Evolutionary conservation across 2,797 vertebrate species (phyloP).

Genomic region (Danio choprae): DNA sequence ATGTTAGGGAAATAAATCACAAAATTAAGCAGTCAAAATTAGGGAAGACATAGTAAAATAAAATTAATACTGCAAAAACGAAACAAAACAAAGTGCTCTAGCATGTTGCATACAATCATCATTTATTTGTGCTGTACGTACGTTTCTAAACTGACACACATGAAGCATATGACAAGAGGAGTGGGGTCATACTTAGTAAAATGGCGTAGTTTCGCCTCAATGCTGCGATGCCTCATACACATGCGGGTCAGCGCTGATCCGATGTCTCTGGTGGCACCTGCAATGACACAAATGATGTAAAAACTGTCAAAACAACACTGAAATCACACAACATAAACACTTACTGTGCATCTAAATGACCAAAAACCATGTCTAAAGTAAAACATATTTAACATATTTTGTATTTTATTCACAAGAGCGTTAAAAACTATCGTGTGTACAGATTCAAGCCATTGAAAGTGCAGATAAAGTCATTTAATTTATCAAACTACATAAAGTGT

Average conservation of each 20-base stretch:
- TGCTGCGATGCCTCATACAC: constrained; percentile 98
- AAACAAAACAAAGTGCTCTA: not conserved
- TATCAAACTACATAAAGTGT: constrained; percentile 27
- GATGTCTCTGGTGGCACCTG: constrained; percentile 94
- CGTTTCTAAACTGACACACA: not conserved
- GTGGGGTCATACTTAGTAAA: constrained; percentile 90
- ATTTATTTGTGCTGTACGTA: not conserved
- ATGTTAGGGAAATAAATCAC: too few species aligned
- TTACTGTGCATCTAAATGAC: not conserved
- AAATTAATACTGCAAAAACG: not conserved
- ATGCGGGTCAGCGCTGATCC: constrained; percentile 95
- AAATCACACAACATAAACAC: constrained; percentile 10
- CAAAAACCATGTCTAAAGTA: not conserved
- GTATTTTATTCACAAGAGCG: constrained; percentile 24
- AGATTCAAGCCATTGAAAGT: constrained; percentile 53
- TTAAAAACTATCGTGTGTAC: constrained; percentile 36
- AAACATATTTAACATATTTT: not conserved
- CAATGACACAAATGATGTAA: constrained; percentile 54
- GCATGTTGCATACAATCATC: not conserved
- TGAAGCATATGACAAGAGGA: not conserved
- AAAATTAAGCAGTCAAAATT: not conserved
- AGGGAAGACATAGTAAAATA: not conserved
- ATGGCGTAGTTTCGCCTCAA: constrained; percentile 94
- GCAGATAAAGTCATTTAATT: constrained; percentile 68
- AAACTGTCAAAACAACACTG: constrained; percentile 33